Conservation (phyloP, 2,797 vertebrate species). For the Sphenodon punctatus region DNA sequence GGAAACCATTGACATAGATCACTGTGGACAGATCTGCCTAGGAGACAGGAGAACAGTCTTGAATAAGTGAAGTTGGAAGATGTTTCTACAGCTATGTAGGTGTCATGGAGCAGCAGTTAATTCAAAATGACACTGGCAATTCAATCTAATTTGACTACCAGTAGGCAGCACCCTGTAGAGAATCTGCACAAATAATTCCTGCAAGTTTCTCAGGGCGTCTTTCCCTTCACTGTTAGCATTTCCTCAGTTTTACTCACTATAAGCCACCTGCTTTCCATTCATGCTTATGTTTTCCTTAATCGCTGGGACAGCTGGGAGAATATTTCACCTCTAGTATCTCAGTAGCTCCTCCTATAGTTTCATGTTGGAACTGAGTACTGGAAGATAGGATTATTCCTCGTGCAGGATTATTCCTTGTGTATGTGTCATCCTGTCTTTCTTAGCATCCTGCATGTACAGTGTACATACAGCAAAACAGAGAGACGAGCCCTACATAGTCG, state of each 20-base stretch:
- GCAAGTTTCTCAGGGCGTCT: too few relatives aligned
- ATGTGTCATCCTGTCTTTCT: neutral
- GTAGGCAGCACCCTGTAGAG: neutral
- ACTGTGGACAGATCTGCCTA: neutral
- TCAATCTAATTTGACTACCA: neutral
- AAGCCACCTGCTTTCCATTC: neutral
- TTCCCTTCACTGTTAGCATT: neutral
- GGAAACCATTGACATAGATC: too few relatives aligned
- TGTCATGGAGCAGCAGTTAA: neutral
- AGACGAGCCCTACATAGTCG: neutral
- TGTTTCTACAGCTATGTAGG: neutral
- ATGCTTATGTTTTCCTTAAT: neutral
- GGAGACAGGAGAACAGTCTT: neutral
- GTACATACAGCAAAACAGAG: accelerated
- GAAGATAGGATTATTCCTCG: too few relatives aligned
- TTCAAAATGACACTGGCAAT: neutral
- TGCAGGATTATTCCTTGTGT: too few relatives aligned
- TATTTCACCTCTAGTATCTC: too few relatives aligned
- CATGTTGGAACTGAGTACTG: too few relatives aligned
- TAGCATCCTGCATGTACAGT: neutral
- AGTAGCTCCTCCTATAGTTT: too few relatives aligned
- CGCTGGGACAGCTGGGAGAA: neutral
- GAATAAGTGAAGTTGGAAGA: neutral
- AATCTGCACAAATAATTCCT: neutral
- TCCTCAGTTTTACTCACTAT: neutral